These are phyloP conservation scores for Diadumene lineata DNA, from an alignment of 92 coral and sea anemone genomes.

Conservation along the genomic window DNA sequence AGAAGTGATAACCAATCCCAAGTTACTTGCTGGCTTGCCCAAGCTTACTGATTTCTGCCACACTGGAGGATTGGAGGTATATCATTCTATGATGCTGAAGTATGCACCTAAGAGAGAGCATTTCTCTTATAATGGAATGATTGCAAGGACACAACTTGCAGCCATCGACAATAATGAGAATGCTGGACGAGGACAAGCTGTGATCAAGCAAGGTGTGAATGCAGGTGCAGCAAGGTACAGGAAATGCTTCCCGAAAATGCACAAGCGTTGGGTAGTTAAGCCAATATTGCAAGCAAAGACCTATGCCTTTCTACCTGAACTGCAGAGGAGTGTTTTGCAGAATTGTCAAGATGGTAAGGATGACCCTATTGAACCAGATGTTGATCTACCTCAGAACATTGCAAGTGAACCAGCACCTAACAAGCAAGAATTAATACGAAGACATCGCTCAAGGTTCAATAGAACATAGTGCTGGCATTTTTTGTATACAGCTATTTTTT, in stretches of 20 bases:
- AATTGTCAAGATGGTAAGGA: slow-evolving; percentile 11
- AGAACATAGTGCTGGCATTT: no score
- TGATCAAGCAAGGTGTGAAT: slow-evolving; percentile 30
- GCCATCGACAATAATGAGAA: slow-evolving; percentile 59
- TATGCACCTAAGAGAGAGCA: slow-evolving; percentile 56
- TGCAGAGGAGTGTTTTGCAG: slow-evolving; percentile 31
- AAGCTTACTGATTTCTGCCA: slow-evolving; percentile 52
- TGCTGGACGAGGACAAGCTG: slow-evolving; percentile 45
- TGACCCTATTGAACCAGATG: neutral
- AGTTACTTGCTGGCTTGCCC: slow-evolving; percentile 39
- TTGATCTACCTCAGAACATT: slow-evolving; percentile 37
- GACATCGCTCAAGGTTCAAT: slow-evolving; percentile 34
- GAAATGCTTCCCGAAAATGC: slow-evolving; percentile 45
- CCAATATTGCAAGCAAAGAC: slow-evolving; percentile 48
- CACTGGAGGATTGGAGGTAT: slow-evolving; percentile 49
- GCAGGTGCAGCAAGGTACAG: slow-evolving; percentile 39
- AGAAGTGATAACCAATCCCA: slow-evolving; percentile 38
- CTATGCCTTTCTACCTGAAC: slow-evolving; percentile 25
- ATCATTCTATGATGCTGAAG: slow-evolving; percentile 35
- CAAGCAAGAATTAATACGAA: slow-evolving; percentile 20
- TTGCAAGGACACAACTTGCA: slow-evolving; percentile 52
- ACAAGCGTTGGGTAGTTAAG: slow-evolving; percentile 62
- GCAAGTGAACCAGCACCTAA: slow-evolving; percentile 43
- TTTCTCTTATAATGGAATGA: slow-evolving; percentile 41
- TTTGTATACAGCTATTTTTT: no score